Evolutionary conservation across 2,797 vertebrate genomes (phyloP).

Genomic region (Masticophis lateralis): DNA sequence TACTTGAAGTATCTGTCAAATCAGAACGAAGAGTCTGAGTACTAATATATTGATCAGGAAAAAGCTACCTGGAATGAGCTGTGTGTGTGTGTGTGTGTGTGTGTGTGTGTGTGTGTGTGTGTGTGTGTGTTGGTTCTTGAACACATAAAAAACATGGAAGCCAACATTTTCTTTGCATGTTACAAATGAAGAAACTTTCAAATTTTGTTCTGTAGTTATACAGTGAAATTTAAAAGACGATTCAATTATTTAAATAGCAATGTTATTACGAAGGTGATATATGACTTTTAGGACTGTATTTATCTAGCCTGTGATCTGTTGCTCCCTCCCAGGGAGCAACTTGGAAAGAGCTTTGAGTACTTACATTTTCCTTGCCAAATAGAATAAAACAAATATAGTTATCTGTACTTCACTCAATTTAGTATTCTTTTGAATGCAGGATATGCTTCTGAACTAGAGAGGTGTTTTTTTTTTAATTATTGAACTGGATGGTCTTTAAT

Average conservation of each 20-base stretch:
- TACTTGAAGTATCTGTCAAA: conserved; percentile 34
- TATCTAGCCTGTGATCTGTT: not conserved
- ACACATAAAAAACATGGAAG: conserved; percentile 51
- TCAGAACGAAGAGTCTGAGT: conserved; percentile 35
- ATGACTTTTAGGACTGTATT: not conserved
- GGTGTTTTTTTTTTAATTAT: not conserved
- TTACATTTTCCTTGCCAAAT: not conserved
- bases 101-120: not conserved
- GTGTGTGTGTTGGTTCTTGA: conserved; percentile 23
- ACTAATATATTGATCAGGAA: conserved; percentile 50
- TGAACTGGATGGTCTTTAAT: not conserved
- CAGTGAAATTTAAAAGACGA: conserved; percentile 9
- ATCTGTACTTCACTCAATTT: not conserved
- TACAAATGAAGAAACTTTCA: conserved; percentile 46
- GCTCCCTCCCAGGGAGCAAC: not conserved
- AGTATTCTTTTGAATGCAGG: not conserved
- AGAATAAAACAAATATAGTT: not conserved
- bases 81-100: not conserved
- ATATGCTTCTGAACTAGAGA: not conserved
- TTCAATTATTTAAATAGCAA: not conserved
- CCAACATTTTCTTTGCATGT: conserved; percentile 42
- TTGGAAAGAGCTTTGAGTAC: too few relatives aligned
- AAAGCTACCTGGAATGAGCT: conserved; percentile 33
- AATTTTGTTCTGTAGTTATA: conserved; percentile 43
- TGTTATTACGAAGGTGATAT: not conserved